These are phyloP conservation scores for Noctuana brunneofusca DNA, from an alignment of 2,888 invertebrate genomes.

Conservation along the genomic window DNA sequence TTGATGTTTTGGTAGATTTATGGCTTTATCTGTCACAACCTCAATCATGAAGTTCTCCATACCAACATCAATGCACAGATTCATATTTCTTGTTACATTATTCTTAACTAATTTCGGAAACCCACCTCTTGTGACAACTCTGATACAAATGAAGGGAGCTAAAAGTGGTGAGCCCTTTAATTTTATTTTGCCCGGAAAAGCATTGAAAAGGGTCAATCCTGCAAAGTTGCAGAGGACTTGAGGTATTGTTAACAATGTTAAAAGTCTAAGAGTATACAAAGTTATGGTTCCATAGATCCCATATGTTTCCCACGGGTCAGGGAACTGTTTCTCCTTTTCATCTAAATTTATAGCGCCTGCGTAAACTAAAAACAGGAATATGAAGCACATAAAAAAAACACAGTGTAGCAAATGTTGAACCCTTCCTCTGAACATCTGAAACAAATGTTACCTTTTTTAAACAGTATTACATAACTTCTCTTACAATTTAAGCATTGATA, in stretches of 20 bases:
- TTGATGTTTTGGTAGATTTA: slow-evolving; percentile 89
- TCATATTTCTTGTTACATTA: slow-evolving; percentile 94
- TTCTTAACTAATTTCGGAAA: slow-evolving; percentile 94
- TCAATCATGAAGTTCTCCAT: slow-evolving; percentile 97
- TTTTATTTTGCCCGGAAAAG: slow-evolving; percentile 95
- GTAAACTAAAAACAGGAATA: slow-evolving; percentile 88
- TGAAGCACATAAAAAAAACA: slow-evolving; percentile 87
- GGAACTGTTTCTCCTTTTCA: slow-evolving; percentile 79
- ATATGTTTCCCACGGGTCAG: slow-evolving; percentile 93
- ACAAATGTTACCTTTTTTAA: slow-evolving; percentile 45
- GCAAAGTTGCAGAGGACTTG: slow-evolving; percentile 94
- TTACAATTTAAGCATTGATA: background rate
- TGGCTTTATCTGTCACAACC: slow-evolving; percentile 95
- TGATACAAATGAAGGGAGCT: slow-evolving; percentile 96
- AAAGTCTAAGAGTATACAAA: slow-evolving; percentile 89
- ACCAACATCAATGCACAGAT: slow-evolving; percentile 93
- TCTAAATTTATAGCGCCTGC: slow-evolving; percentile 84
- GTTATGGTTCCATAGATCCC: slow-evolving; percentile 88
- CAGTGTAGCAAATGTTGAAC: slow-evolving; percentile 93
- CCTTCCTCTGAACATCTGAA: slow-evolving; percentile 85
- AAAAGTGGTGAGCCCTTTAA: slow-evolving; percentile 94
- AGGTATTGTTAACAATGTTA: slow-evolving; percentile 93
- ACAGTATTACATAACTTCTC: too few relatives aligned
- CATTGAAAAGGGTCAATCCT: slow-evolving; percentile 94
- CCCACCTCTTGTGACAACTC: slow-evolving; percentile 97